Evolutionary conservation across 2,113 vertebrate species (phyloP), one percentile per base, ranked within the genome.

Genomic region (Trematomus loennbergii): DNA sequence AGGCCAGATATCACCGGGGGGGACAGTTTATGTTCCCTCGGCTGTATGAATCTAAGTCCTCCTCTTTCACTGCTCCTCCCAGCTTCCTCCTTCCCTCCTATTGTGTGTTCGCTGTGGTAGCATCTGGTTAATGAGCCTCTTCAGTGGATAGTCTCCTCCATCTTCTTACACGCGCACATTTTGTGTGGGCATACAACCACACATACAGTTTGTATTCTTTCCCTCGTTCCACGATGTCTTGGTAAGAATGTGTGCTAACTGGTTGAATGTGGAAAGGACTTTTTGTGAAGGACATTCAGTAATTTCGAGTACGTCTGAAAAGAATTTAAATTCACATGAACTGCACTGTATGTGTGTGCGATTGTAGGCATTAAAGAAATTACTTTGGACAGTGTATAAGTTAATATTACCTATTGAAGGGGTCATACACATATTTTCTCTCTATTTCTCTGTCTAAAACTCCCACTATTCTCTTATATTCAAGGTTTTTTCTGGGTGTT

Each of bases 121-220:
- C 97, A 96, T 96, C 95, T 97, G 96, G 91, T 96, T 94, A 91
- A 85, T 95, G 94, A 93, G 94, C 91, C 71, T 94, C 91, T 94
- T 95, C 95, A 91, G 93, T 94, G 93, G 92, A 85, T 71, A 22
- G 69, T 45, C 63, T 82, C 81, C 46, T 91, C 82, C 68, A 85
- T 90, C 89, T 86, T 81, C 72, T 36, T 49, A 49, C 55, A 48
- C 17, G n/a, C 50, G 54, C 58, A 49, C 55, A 75, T 66, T 69
- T 68, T 72, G 75, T 46, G 57, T 40, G 66, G 29, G 48, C 68
- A 58, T 15, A 43, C 59, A 43, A 33, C 75, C 71, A 66, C 73
- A 67, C 9, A 54, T 16, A 22, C 18, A 40, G 52, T 58, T 58
- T 20, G 55, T 22, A 3, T 43, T 65, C 65, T 49, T 40, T 16